A percentile compares a stretch with the other conserved stretches of the same genome.
phyloP scores from a whole-genome alignment of 2,888 invertebrate species.

The Lottia scabra region DNA sequence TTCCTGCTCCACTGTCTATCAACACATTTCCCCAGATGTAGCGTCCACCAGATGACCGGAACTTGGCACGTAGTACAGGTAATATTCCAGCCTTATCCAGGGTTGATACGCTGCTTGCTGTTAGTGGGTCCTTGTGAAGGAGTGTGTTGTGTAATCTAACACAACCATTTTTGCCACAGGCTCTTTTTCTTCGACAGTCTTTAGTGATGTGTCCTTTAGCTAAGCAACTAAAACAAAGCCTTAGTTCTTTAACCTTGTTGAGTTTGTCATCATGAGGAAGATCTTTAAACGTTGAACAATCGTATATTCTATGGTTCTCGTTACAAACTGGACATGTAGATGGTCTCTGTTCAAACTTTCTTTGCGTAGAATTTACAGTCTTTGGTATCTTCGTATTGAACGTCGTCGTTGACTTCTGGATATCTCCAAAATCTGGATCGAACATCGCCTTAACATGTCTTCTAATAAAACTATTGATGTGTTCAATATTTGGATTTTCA shows the following conservation, averaged over 20 bases:
- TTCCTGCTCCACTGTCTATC: slow-evolving; percentile 20
- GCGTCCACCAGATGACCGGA: slow-evolving; percentile 14
- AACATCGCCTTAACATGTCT: slow-evolving; percentile 16
- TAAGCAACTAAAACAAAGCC: slow-evolving; percentile 5
- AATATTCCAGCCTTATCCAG: slow-evolving; percentile 13
- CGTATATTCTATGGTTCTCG: not conserved
- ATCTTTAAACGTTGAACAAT: not conserved
- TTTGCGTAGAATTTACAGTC: not conserved
- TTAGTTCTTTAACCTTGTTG: not conserved
- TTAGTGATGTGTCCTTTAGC: not conserved
- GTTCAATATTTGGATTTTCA: slow-evolving; percentile 3
- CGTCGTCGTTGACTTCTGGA: not conserved
- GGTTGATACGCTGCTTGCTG: not conserved
- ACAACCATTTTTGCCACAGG: slow-evolving; percentile 8
- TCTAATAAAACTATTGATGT: slow-evolving; percentile 13
- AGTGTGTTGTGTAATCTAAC: slow-evolving; percentile 10
- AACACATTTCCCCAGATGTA: slow-evolving; percentile 10
- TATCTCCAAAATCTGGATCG: slow-evolving; percentile 23
- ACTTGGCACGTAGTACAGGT: slow-evolving; percentile 13
- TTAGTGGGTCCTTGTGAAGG: slow-evolving; percentile 17
- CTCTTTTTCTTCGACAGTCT: not conserved
- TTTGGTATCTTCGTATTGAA: too few relatives aligned
- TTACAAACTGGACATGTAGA: not conserved
- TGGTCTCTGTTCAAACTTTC: not conserved
- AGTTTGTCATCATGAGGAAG: not conserved